These are phyloP conservation scores for Ypsolopha sequella DNA, from an alignment of 2,888 invertebrate species.

Conservation along the genomic window DNA sequence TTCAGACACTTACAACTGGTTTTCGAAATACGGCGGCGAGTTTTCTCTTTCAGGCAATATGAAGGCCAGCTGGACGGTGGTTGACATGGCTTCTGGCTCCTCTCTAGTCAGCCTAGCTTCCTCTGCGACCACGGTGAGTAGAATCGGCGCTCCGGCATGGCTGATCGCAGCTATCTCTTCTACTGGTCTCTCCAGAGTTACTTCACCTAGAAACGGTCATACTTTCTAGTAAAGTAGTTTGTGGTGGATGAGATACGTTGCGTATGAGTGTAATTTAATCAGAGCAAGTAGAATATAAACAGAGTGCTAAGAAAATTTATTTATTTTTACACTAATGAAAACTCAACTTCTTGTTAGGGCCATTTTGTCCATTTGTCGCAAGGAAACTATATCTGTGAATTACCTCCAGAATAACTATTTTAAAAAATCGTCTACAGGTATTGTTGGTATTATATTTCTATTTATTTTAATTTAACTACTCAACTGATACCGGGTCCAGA, in stretches of 20 bases:
- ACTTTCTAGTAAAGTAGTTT: neutral
- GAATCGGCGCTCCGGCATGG: slow-evolving; percentile 85
- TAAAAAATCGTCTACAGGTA: too few relatives aligned
- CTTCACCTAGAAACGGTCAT: slow-evolving; percentile 42
- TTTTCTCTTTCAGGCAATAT: slow-evolving; percentile 83
- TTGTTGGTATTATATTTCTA: too few relatives aligned
- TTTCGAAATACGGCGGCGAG: slow-evolving; percentile 84
- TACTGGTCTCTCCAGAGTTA: slow-evolving; percentile 74
- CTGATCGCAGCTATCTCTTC: slow-evolving; percentile 85
- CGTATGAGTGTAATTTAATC: neutral
- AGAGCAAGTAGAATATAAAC: too few relatives aligned
- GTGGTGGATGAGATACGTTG: neutral
- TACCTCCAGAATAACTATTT: too few relatives aligned
- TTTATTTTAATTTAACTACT: too few relatives aligned
- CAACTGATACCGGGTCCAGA: too few relatives aligned
- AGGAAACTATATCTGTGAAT: too few relatives aligned
- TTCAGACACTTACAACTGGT: slow-evolving; percentile 79
- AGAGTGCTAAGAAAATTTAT: too few relatives aligned
- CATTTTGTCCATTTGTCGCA: too few relatives aligned
- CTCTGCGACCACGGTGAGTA: slow-evolving; percentile 87
- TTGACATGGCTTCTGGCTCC: slow-evolving; percentile 84
- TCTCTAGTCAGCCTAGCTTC: slow-evolving; percentile 81
- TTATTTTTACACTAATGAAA: too few relatives aligned
- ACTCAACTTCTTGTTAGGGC: too few relatives aligned
- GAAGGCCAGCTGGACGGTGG: slow-evolving; percentile 86